These are phyloP conservation scores for Tenthredo distinguenda DNA, from an alignment of 2,888 invertebrate genomes.

Conservation along the genomic window DNA sequence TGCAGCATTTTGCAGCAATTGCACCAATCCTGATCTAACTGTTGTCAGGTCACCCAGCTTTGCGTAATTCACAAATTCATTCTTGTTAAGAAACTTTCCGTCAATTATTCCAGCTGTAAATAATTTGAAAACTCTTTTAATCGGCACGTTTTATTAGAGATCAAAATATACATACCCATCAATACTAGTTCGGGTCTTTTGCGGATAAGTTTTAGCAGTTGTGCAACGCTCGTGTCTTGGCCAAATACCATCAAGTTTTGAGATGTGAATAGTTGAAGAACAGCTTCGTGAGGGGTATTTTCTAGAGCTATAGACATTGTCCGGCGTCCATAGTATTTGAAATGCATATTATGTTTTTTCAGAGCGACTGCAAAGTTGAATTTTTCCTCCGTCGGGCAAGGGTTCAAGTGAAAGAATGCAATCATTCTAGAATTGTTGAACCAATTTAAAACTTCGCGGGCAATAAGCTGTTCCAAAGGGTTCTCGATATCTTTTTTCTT, in stretches of 20 bases:
- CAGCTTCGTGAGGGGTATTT: slow-evolving; percentile 85
- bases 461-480: slow-evolving; percentile 87
- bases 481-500: slow-evolving; percentile 77
- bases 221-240: slow-evolving; percentile 82
- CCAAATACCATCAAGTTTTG: slow-evolving; percentile 86
- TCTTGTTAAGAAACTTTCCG: slow-evolving; percentile 84
- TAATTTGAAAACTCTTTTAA: slow-evolving; percentile 34
- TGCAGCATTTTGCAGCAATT: slow-evolving; percentile 84
- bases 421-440: slow-evolving; percentile 87
- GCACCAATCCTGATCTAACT: slow-evolving; percentile 85
- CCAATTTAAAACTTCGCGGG: slow-evolving; percentile 86
- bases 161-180: slow-evolving; percentile 80
- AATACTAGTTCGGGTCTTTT: slow-evolving; percentile 87
- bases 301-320: slow-evolving; percentile 85
- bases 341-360: slow-evolving; percentile 84
- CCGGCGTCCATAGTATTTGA: slow-evolving; percentile 84
- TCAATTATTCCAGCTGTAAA: slow-evolving; percentile 87
- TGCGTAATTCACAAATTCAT: slow-evolving; percentile 85
- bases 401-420: slow-evolving; percentile 86
- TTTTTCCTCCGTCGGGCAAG: slow-evolving; percentile 84
- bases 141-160: not conserved
- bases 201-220: slow-evolving; percentile 84
- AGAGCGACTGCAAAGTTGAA: slow-evolving; percentile 84
- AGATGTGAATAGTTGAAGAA: slow-evolving; percentile 83
- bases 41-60: slow-evolving; percentile 83